Evolutionary conservation across 2,113 vertebrate genomes (phyloP), one percentile per base, ranked within the genome.

Genomic region (Lichenostomus cassidix): DNA sequence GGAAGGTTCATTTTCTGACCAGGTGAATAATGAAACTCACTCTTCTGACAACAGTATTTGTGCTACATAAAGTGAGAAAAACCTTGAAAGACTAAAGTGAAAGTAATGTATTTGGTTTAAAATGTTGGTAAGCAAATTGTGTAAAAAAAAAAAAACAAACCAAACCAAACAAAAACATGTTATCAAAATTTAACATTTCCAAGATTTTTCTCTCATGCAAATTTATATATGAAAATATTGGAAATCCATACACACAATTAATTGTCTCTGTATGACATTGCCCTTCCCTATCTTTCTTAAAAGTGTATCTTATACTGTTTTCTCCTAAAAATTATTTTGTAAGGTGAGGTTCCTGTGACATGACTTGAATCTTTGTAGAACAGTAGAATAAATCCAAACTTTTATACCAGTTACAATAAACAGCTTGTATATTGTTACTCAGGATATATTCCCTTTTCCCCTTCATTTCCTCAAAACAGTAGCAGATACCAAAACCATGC

Each of bases 211-310:
- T 16, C 15, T 33, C 10, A 15, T 17, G 6, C 1, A 53, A 46
- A 62, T 55, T 69, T 58, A 1, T 49, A 15, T 14, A 11, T 39
- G 5, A 74, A 49, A 69, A 41, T 65, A 39, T 5, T 75, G 8
- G 14, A 74, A 74, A 14, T n/a, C 15, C 8, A 31, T 23, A 39
- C 33, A 9, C 8, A 14, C 0, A 0, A 1, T 16, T 42, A 77
- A 18, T 27, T 56, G 44, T 68, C 3, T 35, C 33, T 47, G 2
- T 27, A 47, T 69, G 28, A 21, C 25, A 49, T 23, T 73, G 3
- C 53, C 9, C 7, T 76, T 59, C 15, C 4, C 20, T 42, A 37
- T n/a, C 3, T 64, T 68, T 75, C 21, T 64, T 81, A 69, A 64
- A 88, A 24, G 2, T 52, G 3, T 41, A 49, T 11, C 7, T 67